Percentiles rank a stretch among this genome's conserved stretches.
These are phyloP conservation scores for Tyria jacobaeae DNA, from an alignment of 2,888 invertebrate genomes.

Conservation along the genomic window DNA sequence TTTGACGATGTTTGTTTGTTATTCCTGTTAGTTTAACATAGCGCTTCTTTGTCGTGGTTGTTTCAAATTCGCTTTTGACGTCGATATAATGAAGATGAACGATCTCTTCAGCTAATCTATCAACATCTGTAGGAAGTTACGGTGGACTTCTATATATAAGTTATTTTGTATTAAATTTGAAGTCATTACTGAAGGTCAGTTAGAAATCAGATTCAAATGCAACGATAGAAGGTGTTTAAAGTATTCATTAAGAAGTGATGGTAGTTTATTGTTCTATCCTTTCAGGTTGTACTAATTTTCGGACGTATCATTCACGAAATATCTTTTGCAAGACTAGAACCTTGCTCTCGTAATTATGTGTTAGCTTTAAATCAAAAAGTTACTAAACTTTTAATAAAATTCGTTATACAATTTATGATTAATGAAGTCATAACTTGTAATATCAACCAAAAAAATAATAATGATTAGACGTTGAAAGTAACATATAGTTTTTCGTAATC, in stretches of 20 bases:
- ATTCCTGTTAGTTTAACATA: constrained; percentile 17
- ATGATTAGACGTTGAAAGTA: constrained; percentile 48
- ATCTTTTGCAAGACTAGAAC: no score
- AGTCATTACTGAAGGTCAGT: background rate
- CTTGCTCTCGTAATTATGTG: no score
- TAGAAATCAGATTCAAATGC: background rate
- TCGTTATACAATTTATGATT: constrained; percentile 21
- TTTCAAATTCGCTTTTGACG: constrained; percentile 17
- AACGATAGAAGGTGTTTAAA: background rate
- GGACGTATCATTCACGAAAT: background rate
- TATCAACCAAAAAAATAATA: constrained; percentile 49
- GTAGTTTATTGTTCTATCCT: no score
- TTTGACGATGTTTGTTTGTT: constrained; percentile 33
- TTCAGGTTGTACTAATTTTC: background rate
- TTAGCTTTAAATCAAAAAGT: background rate
- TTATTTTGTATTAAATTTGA: background rate
- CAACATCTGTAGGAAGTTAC: no score
- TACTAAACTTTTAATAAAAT: constrained; percentile 1
- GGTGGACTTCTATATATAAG: no score
- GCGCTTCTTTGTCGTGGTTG: constrained; percentile 13
- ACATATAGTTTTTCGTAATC: constrained; percentile 61
- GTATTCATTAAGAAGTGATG: no score
- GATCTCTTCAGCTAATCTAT: constrained; percentile 21
- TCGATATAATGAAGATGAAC: constrained; percentile 22
- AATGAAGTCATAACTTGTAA: constrained; percentile 32